Evolutionary conservation across 2,888 invertebrate species (phyloP), one percentile per base, ranked within the genome.

Genomic region (Iphiclides podalirius): DNA sequence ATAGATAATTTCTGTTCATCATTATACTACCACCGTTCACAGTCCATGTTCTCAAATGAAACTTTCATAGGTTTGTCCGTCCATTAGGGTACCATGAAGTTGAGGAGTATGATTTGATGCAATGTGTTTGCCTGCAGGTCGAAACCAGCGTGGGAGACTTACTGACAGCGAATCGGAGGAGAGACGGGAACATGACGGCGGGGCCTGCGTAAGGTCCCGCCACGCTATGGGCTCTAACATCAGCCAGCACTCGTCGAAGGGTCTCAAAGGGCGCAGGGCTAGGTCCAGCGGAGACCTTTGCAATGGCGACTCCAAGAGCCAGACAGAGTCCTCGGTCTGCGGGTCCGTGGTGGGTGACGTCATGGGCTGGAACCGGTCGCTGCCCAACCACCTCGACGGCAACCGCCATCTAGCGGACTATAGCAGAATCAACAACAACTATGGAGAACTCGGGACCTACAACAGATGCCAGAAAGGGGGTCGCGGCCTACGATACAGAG

Each of bases 261-360:
- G 93, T 61, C 90, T 93, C 40, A 92, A 92, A 50, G 94, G 94
- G 54, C 90, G 94, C 53, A 85, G 94, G 57, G 93, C 93, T 28
- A 92, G 93, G 61, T 94, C 94, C 55, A 93, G 93, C 62, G 94
- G 94, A 35, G 94, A 94, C 76, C 91, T 94, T 34, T 93, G 93
- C 87, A 93, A 93, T 80, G 90, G 90, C 70, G 89, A 90, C 65
- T 73, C 79, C 4, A 86, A 88, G 57, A 84, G 80, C 55, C 86
- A 88, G 53, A 86, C 87, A 2, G 86, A 87, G 51, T 85, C 87
- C 1, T 89, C 90, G 4, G 88, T 89, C 46, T 88, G 89, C 47
- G 89, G 89, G 2, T 88, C 88, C 11, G 88, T 89, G 31, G 88
- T 86, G 40, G 89, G 88, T 35, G 88, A 89, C 57, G 85, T 80